A percentile compares a stretch with the other conserved stretches of the same genome.
Evolutionary conservation across 2,113 vertebrate species (phyloP).

Genomic region (Sylvicapra grimmia): DNA sequence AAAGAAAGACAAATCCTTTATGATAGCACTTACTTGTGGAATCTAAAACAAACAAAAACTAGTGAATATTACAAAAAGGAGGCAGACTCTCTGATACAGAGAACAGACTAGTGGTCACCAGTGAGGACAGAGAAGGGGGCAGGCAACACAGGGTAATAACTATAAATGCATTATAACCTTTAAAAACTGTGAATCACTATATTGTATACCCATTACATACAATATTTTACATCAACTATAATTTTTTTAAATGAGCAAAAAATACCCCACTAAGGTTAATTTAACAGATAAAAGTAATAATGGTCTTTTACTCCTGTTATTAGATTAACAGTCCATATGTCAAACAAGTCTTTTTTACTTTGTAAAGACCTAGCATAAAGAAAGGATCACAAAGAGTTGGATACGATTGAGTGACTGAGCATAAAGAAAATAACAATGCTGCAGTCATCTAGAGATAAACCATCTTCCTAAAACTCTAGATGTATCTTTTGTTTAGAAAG

Average conservation of each 20-base stretch:
- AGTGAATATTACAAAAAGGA: neutral
- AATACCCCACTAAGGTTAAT: neutral
- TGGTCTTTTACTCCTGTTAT: neutral
- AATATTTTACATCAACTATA: neutral
- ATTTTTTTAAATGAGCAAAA: neutral
- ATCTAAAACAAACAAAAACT: neutral
- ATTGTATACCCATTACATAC: neutral
- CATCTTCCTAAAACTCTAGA: neutral
- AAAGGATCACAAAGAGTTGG: neutral
- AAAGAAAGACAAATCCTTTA: neutral
- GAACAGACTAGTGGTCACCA: neutral
- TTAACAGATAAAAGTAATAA: neutral
- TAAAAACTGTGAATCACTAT: neutral
- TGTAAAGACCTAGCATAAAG: neutral
- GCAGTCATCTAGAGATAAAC: neutral
- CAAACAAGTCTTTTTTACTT: neutral
- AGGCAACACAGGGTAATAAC: neutral
- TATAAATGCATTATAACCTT: neutral
- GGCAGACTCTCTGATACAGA: neutral
- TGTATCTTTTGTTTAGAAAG: neutral
- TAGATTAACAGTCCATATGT: neutral
- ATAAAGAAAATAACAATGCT: neutral
- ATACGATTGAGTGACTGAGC: accelerated
- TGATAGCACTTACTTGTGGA: neutral
- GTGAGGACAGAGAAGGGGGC: neutral